Conservation (phyloP, 1,140 invertebrate species). For the Anoplolepis gracilipes region DNA sequence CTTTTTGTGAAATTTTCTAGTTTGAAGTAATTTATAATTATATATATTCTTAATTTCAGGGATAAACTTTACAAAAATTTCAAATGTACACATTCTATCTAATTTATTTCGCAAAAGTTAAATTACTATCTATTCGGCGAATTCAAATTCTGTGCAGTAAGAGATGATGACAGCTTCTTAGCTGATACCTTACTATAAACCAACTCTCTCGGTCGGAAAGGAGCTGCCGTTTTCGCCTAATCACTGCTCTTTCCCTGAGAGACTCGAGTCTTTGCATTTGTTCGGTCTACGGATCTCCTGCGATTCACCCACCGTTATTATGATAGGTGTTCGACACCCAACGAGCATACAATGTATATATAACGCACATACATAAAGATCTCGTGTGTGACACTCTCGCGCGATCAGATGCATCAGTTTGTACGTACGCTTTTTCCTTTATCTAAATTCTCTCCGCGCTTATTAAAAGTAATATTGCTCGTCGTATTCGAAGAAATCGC, state of each 20-base stretch:
- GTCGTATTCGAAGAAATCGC: constrained; percentile 70
- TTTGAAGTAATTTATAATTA: neutral
- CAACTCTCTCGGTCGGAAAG: constrained; percentile 21
- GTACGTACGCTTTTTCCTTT: constrained; percentile 52
- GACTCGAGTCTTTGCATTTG: neutral
- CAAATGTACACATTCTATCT: neutral
- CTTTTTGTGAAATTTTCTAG: neutral
- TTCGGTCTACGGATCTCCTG: neutral
- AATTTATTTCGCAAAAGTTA: neutral
- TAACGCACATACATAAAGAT: constrained; percentile 35
- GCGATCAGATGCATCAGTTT: constrained; percentile 30
- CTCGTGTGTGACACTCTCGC: constrained; percentile 37
- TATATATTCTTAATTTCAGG: too few relatives aligned
- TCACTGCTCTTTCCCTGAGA: constrained; percentile 31
- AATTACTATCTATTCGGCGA: neutral
- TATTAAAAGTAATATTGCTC: constrained; percentile 81
- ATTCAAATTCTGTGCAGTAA: constrained; percentile 6
- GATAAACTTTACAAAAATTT: too few relatives aligned
- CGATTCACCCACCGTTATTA: constrained; percentile 14
- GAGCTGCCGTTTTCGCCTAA: constrained; percentile 8
- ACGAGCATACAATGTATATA: constrained; percentile 41
- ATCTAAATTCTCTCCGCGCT: constrained; percentile 50
- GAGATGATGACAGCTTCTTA: neutral
- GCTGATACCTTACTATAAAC: neutral
- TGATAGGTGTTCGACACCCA: neutral